Conservation (phyloP, 2,888 invertebrate genomes). For the Temnothorax unifasciatus region DNA sequence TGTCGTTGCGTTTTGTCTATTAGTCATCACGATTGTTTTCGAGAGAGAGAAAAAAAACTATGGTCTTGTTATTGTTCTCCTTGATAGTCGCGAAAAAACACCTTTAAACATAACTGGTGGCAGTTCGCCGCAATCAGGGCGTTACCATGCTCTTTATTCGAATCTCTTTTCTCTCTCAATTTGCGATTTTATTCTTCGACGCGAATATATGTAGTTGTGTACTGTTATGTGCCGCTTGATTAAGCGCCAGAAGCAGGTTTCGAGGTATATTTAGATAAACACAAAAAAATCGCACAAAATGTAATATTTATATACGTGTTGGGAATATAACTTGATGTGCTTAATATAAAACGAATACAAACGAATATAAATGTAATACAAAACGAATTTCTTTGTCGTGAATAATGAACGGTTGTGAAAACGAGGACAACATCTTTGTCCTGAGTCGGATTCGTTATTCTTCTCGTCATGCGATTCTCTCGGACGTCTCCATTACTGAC, state of each 20-base stretch:
- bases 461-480: constrained; percentile 36
- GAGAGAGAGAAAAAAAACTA: constrained; percentile 15
- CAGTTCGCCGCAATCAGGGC: constrained; percentile 17
- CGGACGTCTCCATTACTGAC: constrained; percentile 63
- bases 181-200: constrained; percentile 8
- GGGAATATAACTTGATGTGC: neutral
- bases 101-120: neutral
- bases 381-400: neutral
- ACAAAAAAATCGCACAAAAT: neutral
- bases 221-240: neutral
- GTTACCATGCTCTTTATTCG: constrained; percentile 8
- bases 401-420: neutral
- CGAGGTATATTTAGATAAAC: neutral
- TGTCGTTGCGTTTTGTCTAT: constrained; percentile 45
- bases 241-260: neutral
- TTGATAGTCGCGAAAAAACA: constrained; percentile 23
- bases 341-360: neutral
- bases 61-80: constrained; percentile 23
- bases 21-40: constrained; percentile 48
- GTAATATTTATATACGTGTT: neutral
- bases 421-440: neutral
- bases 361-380: neutral
- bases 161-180: neutral
- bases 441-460: neutral
- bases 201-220: neutral